phyloP scores from a whole-genome alignment of 37 sponge, comb jelly and placozoan genomes.

The Beroe ovata region DNA sequence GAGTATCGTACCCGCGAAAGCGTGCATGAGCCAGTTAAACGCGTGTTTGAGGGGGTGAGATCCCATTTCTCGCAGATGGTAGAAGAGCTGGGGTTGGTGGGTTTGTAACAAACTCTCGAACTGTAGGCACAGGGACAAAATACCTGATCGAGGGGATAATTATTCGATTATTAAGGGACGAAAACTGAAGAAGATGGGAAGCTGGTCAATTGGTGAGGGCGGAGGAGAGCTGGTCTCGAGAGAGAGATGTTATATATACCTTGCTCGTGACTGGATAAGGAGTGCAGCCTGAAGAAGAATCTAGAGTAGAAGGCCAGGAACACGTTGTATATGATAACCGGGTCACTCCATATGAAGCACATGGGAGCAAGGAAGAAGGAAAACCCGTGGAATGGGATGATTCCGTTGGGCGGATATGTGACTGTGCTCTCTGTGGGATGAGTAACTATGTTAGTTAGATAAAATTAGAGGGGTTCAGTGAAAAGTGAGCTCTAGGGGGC shows the following conservation, averaged over 20 bases:
- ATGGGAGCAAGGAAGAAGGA: conserved; percentile 70
- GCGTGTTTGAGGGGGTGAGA: conserved; percentile 76
- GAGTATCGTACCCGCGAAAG: conserved; percentile 71
- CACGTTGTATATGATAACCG: conserved; percentile 27
- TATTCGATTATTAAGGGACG: too few relatives aligned
- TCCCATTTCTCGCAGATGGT: conserved; percentile 71
- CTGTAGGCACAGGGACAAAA: conserved; percentile 71
- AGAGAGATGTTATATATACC: too few relatives aligned
- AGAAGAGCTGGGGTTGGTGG: conserved; percentile 73
- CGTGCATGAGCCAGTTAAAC: conserved; percentile 84
- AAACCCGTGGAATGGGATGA: conserved; percentile 72
- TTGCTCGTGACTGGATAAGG: conserved; percentile 69
- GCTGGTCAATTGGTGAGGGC: too few relatives aligned
- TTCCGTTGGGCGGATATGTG: conserved; percentile 71
- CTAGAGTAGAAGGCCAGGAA: conserved; percentile 68
- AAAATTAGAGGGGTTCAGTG: too few relatives aligned
- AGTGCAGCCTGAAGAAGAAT: conserved; percentile 73
- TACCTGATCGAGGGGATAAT: too few relatives aligned
- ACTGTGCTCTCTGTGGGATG: conserved; percentile 38
- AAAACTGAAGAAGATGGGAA: too few relatives aligned
- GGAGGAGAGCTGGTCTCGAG: too few relatives aligned
- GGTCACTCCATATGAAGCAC: conserved; percentile 67
- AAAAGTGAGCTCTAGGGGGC: too few relatives aligned
- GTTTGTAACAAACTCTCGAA: conserved; percentile 80
- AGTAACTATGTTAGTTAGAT: too few relatives aligned